Base-by-base conservation (phyloP, 37 sponge, comb jelly and placozoan genomes). In the Haliclona indistincta region DNA sequence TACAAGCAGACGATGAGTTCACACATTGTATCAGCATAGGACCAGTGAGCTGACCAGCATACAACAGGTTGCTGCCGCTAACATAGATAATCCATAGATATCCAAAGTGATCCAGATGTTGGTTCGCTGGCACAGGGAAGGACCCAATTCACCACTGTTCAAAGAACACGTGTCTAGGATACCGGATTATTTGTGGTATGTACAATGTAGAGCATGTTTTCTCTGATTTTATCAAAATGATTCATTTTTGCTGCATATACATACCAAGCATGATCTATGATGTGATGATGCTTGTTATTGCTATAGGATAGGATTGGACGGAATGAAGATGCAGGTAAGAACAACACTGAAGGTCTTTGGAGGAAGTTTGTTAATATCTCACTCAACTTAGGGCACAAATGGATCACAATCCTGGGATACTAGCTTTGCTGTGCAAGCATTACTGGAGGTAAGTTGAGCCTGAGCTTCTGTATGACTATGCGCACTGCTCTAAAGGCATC, bases 21-120 rank as follows among this genome's bases (percentile, higher is more conserved):
- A 91, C 95, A 8, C 40, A 94, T 60, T 85, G 92, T 56, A 94
- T 94, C 72, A 91, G 92, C 52, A 94, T 94, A 62, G 95, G 95
- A 40, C 95, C 95, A 20, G 92, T 94, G 34, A 84, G 89, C 38
- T 13, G 35, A 20, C 64, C 4, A 1, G 19, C 29, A 25, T 20
- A 39, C 3, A 6, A 26, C 44, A 44, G 22, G 44, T 69, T 34
- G 38, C 49, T 40, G 4, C 2, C 11, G 45, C 26, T 23, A 61
- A 72, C n/a, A 41, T 67, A 5, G 19, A 36, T 40, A 65, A 38
- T 43, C 17, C 26, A 15, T 33, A 94, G 91, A 90, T 90, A 28
- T 91, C 91, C 71, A 92, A 88, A 64, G 91, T 87, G 73, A 87
- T 94, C 54, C 86, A 94, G 70, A 94, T 91, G 88, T 58, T 94